These are phyloP conservation scores for Propsilocerus akamusi DNA, from an alignment of 1,140 invertebrate genomes.

Conservation along the genomic window DNA sequence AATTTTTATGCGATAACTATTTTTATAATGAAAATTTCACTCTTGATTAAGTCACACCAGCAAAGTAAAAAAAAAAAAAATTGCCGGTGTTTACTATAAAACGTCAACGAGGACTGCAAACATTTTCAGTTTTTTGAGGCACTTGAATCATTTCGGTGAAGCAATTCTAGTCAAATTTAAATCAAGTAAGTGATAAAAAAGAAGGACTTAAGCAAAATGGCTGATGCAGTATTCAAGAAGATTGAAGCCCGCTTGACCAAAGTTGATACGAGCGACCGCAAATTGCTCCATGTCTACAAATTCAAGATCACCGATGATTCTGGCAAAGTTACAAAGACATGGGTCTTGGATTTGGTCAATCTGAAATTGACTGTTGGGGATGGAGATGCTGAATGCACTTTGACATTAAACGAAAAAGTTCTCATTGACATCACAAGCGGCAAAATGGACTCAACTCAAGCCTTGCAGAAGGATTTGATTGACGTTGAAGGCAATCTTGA, in stretches of 20 bases:
- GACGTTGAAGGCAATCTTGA: background rate
- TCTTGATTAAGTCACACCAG: too few species aligned
- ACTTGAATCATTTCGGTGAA: too few species aligned
- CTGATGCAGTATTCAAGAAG: conserved; percentile 5
- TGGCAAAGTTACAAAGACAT: background rate
- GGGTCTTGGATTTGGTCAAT: background rate
- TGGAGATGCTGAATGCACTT: background rate
- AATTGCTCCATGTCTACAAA: conserved; percentile 5
- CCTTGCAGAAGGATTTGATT: background rate
- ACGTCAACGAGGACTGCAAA: too few species aligned
- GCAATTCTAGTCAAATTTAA: too few species aligned
- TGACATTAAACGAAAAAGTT: background rate
- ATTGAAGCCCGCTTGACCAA: background rate
- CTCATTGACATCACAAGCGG: background rate
- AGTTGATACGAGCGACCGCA: conserved; percentile 5
- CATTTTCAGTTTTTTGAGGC: too few species aligned
- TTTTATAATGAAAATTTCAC: too few species aligned
- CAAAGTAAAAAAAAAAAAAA: too few species aligned
- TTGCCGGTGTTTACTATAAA: too few species aligned
- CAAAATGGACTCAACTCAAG: background rate
- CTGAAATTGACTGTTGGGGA: conserved; percentile 8
- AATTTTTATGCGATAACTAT: too few species aligned
- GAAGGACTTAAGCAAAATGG: background rate
- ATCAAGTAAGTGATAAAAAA: too few species aligned
- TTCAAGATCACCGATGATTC: background rate